Base-by-base conservation (phyloP, 92 coral and sea anemone genomes). In the Phenganax subtilis region DNA sequence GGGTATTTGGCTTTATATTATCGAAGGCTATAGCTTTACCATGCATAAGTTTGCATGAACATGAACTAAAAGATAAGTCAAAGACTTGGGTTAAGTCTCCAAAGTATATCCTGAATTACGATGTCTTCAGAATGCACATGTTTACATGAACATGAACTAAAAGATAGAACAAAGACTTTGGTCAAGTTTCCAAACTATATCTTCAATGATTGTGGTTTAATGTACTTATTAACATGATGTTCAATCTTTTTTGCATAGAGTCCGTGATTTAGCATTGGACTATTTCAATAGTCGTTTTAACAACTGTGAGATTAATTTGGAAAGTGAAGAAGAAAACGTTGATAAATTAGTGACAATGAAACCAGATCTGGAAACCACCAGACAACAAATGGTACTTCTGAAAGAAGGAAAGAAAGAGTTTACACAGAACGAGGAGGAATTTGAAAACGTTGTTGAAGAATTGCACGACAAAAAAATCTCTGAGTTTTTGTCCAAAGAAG, bases 251-350 rank as follows among this genome's bases (percentile, higher is more conserved):
- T 72, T 54, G 16, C 59, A 17, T 60, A 76, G 81, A 29, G 81
- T 76, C 2, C 70, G 71, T 63, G 83, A 79, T 51, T 63, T 65
- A 27, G 74, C 83, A 0, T 47, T 79, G 57, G 88, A 85, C 9
- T 87, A 85, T 85, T 91, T 90, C 70, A 71, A 76, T 12, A 80
- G 84, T 11, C 81, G 93, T 74, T 82, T 91, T 80, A 84, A 88
- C 62, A 72, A 84, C 71, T 80, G 86, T 8, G 93, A 86, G 80
- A 71, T 62, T 17, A 83, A 72, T 44, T 71, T 90, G 17, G 86
- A 84, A 82, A 57, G 31, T 1, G 80, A 87, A 2, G 84, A 87
- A 55, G 97, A 84, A 12, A 74, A 84, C 55, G 80, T 84, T 7
- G 80, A 82, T 54, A 91, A 75, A 53, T 20, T 79, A 25, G 12